Base-by-base conservation (phyloP, 2,113 vertebrate genomes). In the Riparia riparia region DNA sequence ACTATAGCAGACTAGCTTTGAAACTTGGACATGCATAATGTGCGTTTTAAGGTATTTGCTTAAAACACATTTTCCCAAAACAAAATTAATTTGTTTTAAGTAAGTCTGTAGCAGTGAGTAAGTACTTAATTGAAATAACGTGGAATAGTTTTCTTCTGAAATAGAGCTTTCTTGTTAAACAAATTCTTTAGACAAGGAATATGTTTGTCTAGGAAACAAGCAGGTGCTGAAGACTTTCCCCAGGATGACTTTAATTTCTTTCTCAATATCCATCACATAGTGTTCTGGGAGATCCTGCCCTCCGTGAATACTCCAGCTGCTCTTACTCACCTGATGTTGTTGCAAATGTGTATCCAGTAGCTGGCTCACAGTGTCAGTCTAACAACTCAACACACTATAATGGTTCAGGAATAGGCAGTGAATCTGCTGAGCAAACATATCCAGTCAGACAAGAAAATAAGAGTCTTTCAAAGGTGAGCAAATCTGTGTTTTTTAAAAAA, bases 381-480 rank as follows among this genome's bases (percentile, higher is more conserved):
- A 86, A 31, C 65, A 93, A 37, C 28, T 81, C 89, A 21, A 54
- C 61, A 49, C 61, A 17, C 51, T 88, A 14, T 79, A 95, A 29
- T 69, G 68, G 56, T 53, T 96, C 95, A 56, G 94, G 81, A 77
- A 32, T 65, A 17, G 57, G 42, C 72, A 97, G 70, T 80, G 70
- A 94, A 50, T 90, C 53, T 65, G 69, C 39, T 69, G 95, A 96
- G 51, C 96, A 77, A 39, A 31, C 9, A 6, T 82, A 76, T 17
- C 58, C 69, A 50, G 22, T 93, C 65, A 95, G 89, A 63, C 96
- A 95, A 74, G 97, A 97, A 54, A 88, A 45, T 17, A 96, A 84
- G 66, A 91, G 60, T 71, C 54, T 87, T 61, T 57, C 86, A 53
- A 98, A 98, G 97, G 98, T 98, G 42, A 97, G 97, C 79, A 63